Evolutionary conservation across 2,888 invertebrate genomes (phyloP).

Genomic region (Microplitis manilae): DNA sequence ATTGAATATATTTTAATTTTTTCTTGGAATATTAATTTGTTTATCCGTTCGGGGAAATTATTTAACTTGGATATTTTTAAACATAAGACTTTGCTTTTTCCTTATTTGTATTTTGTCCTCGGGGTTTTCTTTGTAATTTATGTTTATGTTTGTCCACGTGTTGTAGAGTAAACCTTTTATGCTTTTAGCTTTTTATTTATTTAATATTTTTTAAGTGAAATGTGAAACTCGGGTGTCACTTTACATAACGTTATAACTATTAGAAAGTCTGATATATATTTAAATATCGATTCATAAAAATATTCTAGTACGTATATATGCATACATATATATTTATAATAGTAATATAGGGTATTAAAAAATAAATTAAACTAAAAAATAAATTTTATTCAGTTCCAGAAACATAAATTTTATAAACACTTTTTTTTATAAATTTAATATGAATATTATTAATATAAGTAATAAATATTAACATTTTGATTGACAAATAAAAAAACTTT

Average conservation of each 20-base stretch:
- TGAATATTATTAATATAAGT: slow-evolving; percentile 23
- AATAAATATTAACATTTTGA: slow-evolving; percentile 19
- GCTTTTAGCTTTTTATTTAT: not conserved
- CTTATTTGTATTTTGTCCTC: not conserved
- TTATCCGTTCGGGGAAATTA: not conserved
- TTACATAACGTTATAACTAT: slow-evolving; percentile 48
- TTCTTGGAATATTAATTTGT: not conserved
- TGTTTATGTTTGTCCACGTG: not conserved
- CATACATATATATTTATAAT: slow-evolving; percentile 26
- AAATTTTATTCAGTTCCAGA: slow-evolving; percentile 26
- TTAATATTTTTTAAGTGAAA: slow-evolving; percentile 41
- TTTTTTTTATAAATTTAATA: slow-evolving; percentile 35
- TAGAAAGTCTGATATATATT: slow-evolving; percentile 41
- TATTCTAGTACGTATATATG: not conserved
- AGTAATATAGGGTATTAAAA: not conserved
- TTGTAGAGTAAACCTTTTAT: not conserved
- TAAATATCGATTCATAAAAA: not conserved
- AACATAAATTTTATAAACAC: slow-evolving; percentile 16
- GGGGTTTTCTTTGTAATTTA: not conserved
- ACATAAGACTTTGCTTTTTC: not conserved
- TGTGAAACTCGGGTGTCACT: slow-evolving; percentile 46
- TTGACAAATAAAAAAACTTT: not conserved
- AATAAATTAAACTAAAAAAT: not conserved
- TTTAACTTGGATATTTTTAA: not conserved
- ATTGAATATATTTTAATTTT: not conserved